Base-by-base conservation (phyloP, 2,113 vertebrate genomes). In the Aphyosemion australe region DNA sequence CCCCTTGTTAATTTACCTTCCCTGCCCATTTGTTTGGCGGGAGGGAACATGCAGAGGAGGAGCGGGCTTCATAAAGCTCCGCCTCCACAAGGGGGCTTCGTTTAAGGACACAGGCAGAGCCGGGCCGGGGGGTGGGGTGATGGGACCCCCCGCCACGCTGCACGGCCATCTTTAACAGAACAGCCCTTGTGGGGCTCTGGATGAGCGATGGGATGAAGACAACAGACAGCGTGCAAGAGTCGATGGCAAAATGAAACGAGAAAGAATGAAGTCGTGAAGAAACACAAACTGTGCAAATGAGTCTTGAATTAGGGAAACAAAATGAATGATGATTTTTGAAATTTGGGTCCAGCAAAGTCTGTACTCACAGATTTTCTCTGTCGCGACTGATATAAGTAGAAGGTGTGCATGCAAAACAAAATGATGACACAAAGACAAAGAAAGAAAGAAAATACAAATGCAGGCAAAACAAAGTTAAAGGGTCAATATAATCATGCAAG, bases 91-190 rank as follows among this genome's bases (percentile, higher is more conserved):
- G 87, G 60, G 90, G 77, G 85, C 85, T 89, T 80, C 67, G 91
- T 89, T 93, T 90, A 91, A 92, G 82, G 89, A 92, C 92, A 85
- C 91, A 94, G 84, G 94, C 93, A 81, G 94, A 94, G 87, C 83
- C 80, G 72, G 93, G 89, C 84, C 94, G 88, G 87, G 91, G 87
- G 80, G 87, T 77, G 63, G 85, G 85, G 69, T 84, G 84, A 65
- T 92, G 86, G 78, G 87, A 82, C 73, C 76, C 93, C 91, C 85
- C 86, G 53, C 85, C 84, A 56, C 93, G 94, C 89, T 93, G 94
- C 86, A 87, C 83, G 72, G 94, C 94, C 92, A 94, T 93, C 92
- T 96, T 96, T 94, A 94, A 93, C 85, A 95, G 71, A 69, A 80
- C 88, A 69, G 93, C 91, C 65, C 92, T 87, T 32, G 92, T 92